Evolutionary conservation across 2,113 vertebrate genomes (phyloP), one percentile per base, ranked within the genome.

Genomic region (Tetrax tetrax): DNA sequence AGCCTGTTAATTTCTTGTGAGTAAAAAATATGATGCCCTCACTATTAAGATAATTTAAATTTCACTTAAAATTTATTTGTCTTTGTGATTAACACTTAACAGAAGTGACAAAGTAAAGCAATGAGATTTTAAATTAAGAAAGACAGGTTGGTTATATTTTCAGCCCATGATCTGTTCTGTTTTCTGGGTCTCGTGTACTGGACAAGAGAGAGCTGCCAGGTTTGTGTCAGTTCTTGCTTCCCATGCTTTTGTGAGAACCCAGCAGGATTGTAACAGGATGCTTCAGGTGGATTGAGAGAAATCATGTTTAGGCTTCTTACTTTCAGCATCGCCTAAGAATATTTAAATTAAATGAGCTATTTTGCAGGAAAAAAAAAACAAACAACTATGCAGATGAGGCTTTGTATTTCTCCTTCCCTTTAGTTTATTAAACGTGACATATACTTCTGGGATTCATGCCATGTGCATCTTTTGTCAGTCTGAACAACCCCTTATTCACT

Each of bases 111-210:
- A 85, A 72, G 6, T 28, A n/a, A 80, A 78, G 20, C 64, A 41
- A 5, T 54, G 59, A 14, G 35, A 65, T 93, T 74, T 92, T 14
- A 51, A 60, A 79, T 74, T 20, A 31, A 63, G 31, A 63, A 28
- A 70, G 76, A n/a, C 8, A 63, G 28, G 37, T 78, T 31, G 24
- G 45, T 68, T 75, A 4, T 3, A 3, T 83, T 77, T 93, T 53
- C 45, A 87, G 2, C 31, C 20, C 1, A 1, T 27, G 47, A 16
- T 69, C 29, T 60, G 29, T 77, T 93, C 31, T 4, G 11, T 41
- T 72, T 89, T 17, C 54, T 71, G 43, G 12, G 28, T 81, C 38
- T 82, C 8, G 4, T 7, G 10, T 4, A 28, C 15, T 0, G 0
- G 33, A 11, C 35, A 37, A 37, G 71, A 64, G 45, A 61, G 41